A percentile compares a stretch with the other conserved stretches of the same genome.
These are phyloP conservation scores for Tenebrosternarchus preto DNA, from an alignment of 2,113 vertebrate genomes.

Conservation along the genomic window DNA sequence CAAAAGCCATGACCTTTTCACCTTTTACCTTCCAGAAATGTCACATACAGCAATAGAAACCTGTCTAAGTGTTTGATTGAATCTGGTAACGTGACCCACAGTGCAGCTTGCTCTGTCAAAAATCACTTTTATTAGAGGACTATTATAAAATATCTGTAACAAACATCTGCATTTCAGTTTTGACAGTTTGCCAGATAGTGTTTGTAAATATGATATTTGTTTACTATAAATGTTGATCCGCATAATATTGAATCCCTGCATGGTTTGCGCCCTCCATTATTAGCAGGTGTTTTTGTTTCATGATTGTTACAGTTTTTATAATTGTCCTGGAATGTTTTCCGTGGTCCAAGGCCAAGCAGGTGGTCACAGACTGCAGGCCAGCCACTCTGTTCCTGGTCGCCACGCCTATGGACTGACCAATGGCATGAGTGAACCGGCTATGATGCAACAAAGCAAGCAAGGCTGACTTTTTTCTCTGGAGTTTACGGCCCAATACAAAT, in stretches of 20 bases:
- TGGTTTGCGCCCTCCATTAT: neutral
- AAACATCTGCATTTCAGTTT: neutral
- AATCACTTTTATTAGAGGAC: neutral
- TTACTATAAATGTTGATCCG: no score
- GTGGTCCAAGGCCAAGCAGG: neutral
- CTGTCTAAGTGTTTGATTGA: neutral
- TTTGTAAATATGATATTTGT: no score
- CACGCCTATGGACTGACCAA: constrained; percentile 63
- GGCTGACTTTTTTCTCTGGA: neutral
- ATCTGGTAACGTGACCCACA: neutral
- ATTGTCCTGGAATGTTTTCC: constrained; percentile 9
- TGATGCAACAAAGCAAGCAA: neutral
- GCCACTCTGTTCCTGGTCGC: neutral
- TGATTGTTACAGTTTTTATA: neutral
- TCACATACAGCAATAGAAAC: neutral
- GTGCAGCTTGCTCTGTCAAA: neutral
- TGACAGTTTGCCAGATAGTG: no score
- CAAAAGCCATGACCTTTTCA: neutral
- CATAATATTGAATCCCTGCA: constrained; percentile 1
- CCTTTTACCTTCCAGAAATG: constrained; percentile 1
- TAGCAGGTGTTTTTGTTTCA: neutral
- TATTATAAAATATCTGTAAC: neutral
- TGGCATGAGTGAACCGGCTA: constrained; percentile 21
- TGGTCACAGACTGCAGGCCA: neutral
- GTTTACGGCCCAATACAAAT: constrained; percentile 33